Percentiles rank a stretch among this genome's conserved stretches.
Conservation (phyloP, 2,888 invertebrate genomes). For the Rhyacophila evoluta region DNA sequence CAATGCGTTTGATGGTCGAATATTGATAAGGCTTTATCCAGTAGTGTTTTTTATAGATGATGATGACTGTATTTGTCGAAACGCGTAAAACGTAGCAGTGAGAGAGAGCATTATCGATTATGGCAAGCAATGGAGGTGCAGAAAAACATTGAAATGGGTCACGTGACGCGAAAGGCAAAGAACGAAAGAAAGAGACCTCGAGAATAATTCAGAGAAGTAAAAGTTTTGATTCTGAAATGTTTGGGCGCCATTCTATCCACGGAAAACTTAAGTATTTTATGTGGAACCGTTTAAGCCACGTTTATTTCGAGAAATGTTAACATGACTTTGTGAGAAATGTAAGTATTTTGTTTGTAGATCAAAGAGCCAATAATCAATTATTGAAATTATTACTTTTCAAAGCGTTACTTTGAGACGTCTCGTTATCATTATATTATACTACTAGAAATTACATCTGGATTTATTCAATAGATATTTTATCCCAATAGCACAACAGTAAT, state of each 20-base stretch:
- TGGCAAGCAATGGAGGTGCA: conserved; percentile 29
- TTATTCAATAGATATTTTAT: too few relatives aligned
- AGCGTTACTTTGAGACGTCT: too few relatives aligned
- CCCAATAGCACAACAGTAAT: too few relatives aligned
- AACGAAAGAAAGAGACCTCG: conserved; percentile 1
- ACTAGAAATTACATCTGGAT: too few relatives aligned
- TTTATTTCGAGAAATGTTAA: not conserved
- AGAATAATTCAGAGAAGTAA: conserved; percentile 7
- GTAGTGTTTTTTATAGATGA: too few relatives aligned
- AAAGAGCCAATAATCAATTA: not conserved
- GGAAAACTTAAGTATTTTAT: not conserved
- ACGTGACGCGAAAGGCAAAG: conserved; percentile 30
- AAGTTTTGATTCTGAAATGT: conserved; percentile 11
- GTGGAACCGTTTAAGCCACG: not conserved
- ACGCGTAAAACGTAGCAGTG: conserved; percentile 26
- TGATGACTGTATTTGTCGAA: too few relatives aligned
- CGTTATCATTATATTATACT: too few relatives aligned
- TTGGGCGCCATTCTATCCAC: not conserved
- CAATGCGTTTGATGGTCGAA: too few relatives aligned
- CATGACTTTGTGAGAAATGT: not conserved
- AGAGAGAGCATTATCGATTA: conserved; percentile 41
- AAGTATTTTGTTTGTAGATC: not conserved
- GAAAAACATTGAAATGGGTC: conserved; percentile 45
- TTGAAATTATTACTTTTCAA: not conserved
- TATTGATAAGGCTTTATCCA: too few relatives aligned